Evolutionary conservation across 2,888 invertebrate species (phyloP), one percentile per base, ranked within the genome.

Genomic region (Leptinotarsa haldemani): DNA sequence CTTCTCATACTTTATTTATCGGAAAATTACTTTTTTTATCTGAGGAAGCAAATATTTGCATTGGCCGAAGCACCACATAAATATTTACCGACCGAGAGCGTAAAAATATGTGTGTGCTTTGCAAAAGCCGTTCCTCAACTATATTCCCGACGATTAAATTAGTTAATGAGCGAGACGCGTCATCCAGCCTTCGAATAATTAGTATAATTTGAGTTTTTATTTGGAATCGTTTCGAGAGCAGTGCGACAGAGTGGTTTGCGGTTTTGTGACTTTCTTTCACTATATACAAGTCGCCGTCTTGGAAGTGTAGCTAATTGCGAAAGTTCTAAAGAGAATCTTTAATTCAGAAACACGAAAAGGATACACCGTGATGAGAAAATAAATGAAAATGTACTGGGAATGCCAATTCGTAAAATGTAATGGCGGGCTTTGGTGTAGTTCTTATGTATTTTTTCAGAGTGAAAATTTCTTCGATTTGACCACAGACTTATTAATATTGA

Each of bases 101-200:
- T 61, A 53, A 67, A 67, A 30, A 53, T 30, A 67, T 67, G 67
- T 67, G 22, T 48, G 50, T 15, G 53, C 52, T 53, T 66, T 22
- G 66, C 61, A 25, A 50, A 66, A 50, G 66, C 52, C 66, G 50
- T 66, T 46, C 50, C 66, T 50, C n/a, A 22, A 22, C 61, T 30
- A 40, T 61, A 61, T 61, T 61, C 61, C 61, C 61, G 40, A 61
- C 61, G 25, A 61, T 61, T 61, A 61, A 61, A 61, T 56, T 68
- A 68, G 68, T 68, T 68, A 68, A 68, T 68, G 58, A 68, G 53
- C 58, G 58, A 22, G 58, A 25, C 68, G 68, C 68, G 68, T 68
- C 68, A 68, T 68, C 68, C 56, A 68, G 68, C 68, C 68, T 68
- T 68, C 68, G 58, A 68, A 68, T 68, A 68, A 68, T 68, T 68